Evolutionary conservation across 2,113 vertebrate genomes (phyloP).

Genomic region (Catagonus wagneri): DNA sequence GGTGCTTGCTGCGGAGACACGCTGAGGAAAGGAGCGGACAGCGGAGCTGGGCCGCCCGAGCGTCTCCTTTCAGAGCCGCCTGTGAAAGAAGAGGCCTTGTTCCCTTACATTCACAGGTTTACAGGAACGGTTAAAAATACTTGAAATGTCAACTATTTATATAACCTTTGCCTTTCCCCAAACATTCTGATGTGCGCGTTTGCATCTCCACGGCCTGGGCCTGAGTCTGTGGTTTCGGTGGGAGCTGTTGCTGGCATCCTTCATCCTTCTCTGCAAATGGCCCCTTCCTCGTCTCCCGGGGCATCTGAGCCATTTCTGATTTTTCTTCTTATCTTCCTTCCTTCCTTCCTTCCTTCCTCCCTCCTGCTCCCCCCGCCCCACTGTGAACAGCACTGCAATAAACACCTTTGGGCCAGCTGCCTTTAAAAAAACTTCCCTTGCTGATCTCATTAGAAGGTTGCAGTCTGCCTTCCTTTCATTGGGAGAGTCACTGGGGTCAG

Average conservation of each 20-base stretch:
- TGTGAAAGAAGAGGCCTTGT: neutral
- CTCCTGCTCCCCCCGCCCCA: too few relatives aligned
- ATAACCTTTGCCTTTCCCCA: neutral
- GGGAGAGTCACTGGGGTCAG: too few relatives aligned
- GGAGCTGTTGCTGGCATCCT: neutral
- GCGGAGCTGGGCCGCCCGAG: accelerated
- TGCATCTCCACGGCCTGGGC: neutral
- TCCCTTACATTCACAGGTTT: neutral
- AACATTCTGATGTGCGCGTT: accelerated
- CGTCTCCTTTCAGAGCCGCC: neutral
- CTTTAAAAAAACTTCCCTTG: neutral
- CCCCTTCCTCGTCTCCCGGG: neutral
- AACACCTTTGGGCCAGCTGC: neutral
- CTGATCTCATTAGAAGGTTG: neutral
- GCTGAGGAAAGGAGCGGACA: neutral
- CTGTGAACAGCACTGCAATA: slow-evolving; percentile 18
- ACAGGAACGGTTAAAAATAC: slow-evolving; percentile 39
- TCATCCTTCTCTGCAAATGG: neutral
- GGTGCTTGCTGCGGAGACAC: too few relatives aligned
- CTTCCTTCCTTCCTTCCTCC: too few relatives aligned
- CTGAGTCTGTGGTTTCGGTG: neutral
- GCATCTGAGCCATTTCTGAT: neutral
- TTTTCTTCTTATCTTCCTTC: too few relatives aligned
- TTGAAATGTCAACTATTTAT: neutral
- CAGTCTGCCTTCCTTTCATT: neutral